Percentiles rank a stretch among this genome's conserved stretches.
These are phyloP conservation scores for Synanthedon tipuliformis DNA, from an alignment of 2,888 invertebrate species.

Conservation along the genomic window DNA sequence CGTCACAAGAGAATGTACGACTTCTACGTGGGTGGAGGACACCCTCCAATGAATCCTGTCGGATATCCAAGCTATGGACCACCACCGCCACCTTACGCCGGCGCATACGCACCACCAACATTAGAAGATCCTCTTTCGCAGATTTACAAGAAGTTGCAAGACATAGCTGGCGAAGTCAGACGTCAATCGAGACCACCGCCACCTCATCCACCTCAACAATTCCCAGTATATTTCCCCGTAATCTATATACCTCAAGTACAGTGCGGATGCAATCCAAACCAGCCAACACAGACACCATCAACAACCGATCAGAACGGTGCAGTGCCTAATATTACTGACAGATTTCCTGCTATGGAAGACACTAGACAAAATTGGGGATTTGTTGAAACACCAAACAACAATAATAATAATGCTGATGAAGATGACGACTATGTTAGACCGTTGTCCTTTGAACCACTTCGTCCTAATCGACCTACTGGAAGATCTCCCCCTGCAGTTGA, in stretches of 20 bases:
- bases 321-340: constrained; percentile 6
- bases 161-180: constrained; percentile 23
- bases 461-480: constrained; percentile 15
- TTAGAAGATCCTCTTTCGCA: constrained; percentile 26
- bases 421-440: constrained; percentile 33
- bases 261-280: constrained; percentile 1
- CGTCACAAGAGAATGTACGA: constrained; percentile 38
- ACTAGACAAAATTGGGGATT: constrained; percentile 42
- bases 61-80: constrained; percentile 18
- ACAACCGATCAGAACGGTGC: neutral
- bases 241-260: constrained; percentile 4
- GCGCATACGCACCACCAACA: constrained; percentile 14
- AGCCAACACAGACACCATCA: neutral
- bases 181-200: constrained; percentile 9
- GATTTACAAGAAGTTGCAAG: constrained; percentile 30
- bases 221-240: constrained; percentile 5
- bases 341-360: constrained; percentile 36
- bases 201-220: neutral
- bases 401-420: constrained; percentile 18
- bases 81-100: constrained; percentile 13
- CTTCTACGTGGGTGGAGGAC: constrained; percentile 20
- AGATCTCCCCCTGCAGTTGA: constrained; percentile 26
- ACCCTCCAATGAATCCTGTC: constrained; percentile 24
- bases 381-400: constrained; percentile 17
- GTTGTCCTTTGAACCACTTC: constrained; percentile 39